Evolutionary conservation across 2,888 invertebrate species (phyloP).

Genomic region (Lobophora halterata): DNA sequence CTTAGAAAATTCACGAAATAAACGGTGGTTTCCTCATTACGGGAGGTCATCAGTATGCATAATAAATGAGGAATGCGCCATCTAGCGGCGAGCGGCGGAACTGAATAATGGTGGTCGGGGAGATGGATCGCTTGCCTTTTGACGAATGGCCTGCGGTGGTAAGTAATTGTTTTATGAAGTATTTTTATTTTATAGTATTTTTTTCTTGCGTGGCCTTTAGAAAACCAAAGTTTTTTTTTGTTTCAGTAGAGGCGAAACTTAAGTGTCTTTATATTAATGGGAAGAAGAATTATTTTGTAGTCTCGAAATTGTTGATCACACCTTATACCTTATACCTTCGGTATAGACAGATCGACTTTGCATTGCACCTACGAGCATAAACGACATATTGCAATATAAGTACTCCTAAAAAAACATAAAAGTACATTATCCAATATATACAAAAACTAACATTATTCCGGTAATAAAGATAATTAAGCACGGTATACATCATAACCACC

Average conservation of each 20-base stretch:
- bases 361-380: no score
- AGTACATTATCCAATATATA: constrained; percentile 14
- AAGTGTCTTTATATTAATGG: no score
- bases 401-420: not conserved
- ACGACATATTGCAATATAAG: no score
- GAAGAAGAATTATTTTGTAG: no score
- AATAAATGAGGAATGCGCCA: constrained; percentile 83
- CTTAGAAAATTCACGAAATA: constrained; percentile 57
- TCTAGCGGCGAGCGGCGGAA: constrained; percentile 62
- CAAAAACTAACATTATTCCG: constrained; percentile 37
- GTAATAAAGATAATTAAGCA: constrained; percentile 63
- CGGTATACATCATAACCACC: constrained; percentile 65
- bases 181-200: constrained; percentile 23
- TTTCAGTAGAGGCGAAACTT: no score
- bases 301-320: no score
- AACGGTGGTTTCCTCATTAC: constrained; percentile 78
- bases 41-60: constrained; percentile 88
- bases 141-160: constrained; percentile 42
- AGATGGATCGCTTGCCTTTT: constrained; percentile 57
- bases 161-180: no score
- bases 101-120: constrained; percentile 51
- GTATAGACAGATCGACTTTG: no score
- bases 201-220: no score
- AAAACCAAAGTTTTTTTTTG: no score
- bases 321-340: no score